Evolutionary conservation across 92 coral and sea anemone species (phyloP), one percentile per base, ranked within the genome.

Genomic region (Phymanthus crucifer): DNA sequence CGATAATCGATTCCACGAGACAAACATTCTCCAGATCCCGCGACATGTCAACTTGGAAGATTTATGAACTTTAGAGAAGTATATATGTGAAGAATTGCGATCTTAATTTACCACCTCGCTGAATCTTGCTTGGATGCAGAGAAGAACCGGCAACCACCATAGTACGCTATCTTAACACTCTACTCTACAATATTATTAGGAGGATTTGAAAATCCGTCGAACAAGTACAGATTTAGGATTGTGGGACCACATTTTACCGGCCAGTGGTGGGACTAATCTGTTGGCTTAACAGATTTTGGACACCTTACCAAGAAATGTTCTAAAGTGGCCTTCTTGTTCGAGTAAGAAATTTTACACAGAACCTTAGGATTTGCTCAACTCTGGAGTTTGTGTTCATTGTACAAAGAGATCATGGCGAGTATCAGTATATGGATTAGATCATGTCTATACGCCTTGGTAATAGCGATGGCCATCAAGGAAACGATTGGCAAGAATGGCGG

Each of bases 1-100:
- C 35, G 68, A 61, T 61, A 61, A 61, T 61, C 35, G 68, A 61
- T 4, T 29, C 68, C 68, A 61, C 68, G 34, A 61, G 68, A 61
- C 68, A 18, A 26, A 61, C 68, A 61, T 61, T 61, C 32, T 14
- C 81, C 81, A 77, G 67, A 35, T 40, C 72, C 45, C 47, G 23
- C 56, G 24, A 74, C 78, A n/a, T 77, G 81, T 77, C 81, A 77
- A 27, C n/a, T 37, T 65, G 48, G 81, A 77, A 77, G 81, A 77
- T 77, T 77, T 77, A 77, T 77, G 45, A 64, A 61, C 72, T 77
- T 26, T 3, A 40, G 47, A 26, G 40, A 33, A 45, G n/a, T n/a
- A n/a, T n/a, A n/a, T n/a, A n/a, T 29, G 52, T 11, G 67, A 58
- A 40, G 58, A 40, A 36, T 11, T 47, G 81, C 65, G 65, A 77